Evolutionary conservation across 2,888 invertebrate species (phyloP).

Genomic region (Gortyna flavago): DNA sequence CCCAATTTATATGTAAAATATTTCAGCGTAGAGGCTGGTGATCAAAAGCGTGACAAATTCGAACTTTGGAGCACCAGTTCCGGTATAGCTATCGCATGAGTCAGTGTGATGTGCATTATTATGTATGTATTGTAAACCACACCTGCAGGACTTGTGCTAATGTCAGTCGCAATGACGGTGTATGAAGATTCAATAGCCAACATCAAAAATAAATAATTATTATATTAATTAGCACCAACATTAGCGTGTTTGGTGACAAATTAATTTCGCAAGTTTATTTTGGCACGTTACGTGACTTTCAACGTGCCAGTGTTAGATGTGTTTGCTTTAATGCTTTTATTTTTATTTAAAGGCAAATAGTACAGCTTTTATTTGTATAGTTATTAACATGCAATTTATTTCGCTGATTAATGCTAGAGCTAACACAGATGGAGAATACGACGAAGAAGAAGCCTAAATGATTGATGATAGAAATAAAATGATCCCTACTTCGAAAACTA

Average conservation of each 20-base stretch:
- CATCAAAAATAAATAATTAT: slow-evolving; percentile 64
- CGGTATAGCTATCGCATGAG: slow-evolving; percentile 67
- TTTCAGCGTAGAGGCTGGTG: slow-evolving; percentile 59
- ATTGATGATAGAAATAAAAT: slow-evolving; percentile 65
- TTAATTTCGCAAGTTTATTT: slow-evolving; percentile 66
- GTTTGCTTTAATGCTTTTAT: slow-evolving; percentile 57
- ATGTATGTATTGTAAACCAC: slow-evolving; percentile 76
- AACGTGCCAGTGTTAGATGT: slow-evolving; percentile 62
- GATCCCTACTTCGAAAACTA: slow-evolving; percentile 31
- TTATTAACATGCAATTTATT: slow-evolving; percentile 66
- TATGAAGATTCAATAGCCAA: slow-evolving; percentile 71
- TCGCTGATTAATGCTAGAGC: slow-evolving; percentile 58
- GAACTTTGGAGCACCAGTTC: slow-evolving; percentile 68
- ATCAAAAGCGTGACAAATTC: slow-evolving; percentile 59
- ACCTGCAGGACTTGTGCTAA: slow-evolving; percentile 73
- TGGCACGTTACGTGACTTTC: slow-evolving; percentile 61
- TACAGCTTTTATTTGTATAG: slow-evolving; percentile 58
- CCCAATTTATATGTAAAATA: slow-evolving; percentile 66
- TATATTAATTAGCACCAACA: slow-evolving; percentile 71
- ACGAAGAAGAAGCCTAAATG: slow-evolving; percentile 65
- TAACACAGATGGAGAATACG: slow-evolving; percentile 69
- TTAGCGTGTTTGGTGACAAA: slow-evolving; percentile 68
- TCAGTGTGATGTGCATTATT: slow-evolving; percentile 75
- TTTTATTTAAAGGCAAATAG: slow-evolving; percentile 55
- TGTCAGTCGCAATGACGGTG: slow-evolving; percentile 73